Base-by-base conservation (phyloP, 2,888 invertebrate species). In the Arctia plantaginis region DNA sequence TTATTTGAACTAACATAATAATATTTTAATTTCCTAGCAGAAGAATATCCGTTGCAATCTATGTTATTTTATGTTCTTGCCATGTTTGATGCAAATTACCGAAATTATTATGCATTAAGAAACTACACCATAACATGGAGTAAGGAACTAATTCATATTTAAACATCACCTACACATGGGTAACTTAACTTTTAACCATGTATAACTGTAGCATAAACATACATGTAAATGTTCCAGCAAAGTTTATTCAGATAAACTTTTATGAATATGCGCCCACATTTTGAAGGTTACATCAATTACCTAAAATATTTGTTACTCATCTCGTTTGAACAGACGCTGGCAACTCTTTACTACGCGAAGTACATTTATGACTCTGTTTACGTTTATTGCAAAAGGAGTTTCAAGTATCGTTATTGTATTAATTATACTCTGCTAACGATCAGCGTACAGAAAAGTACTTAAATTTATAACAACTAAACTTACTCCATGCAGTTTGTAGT, bases 221-320 rank as follows among this genome's bases (percentile, higher is more conserved):
- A 51, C 20, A 71, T 33, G 35, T 51, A 66, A 71, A 71, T 71
- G 51, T 71, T 62, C 62, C 55, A 65, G 69, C 66, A 62, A 69
- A 73, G 55, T 71, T 73, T 41, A 71, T 66, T 44, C 23, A 70
- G 55, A 66, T 59, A 41, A 70, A 59, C 4, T 66, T 66, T 70
- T 74, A 70, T 70, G 65, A 66, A 66, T 30, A 70, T 66, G 13
- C 69, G 18, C 33, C 41, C 20, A 55, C 27, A 55, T 39, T 67
- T 69, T 33, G 51, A 47, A 66, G 51, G 69, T 69, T 65, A 66
- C 39, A 71, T 47, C 64, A 41, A 65, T 33, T 33, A 47, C 23
- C 13, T 13, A 65, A 66, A 47, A 71, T 66, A 66, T 59, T 67
- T 59, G 59, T 67, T 20, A 23, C 59, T 41, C 41, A 67, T 41